Percentiles rank a stretch among this genome's conserved stretches.
Conservation (phyloP, 2,113 vertebrate genomes). For the Cyprinodon brontotheroides region DNA sequence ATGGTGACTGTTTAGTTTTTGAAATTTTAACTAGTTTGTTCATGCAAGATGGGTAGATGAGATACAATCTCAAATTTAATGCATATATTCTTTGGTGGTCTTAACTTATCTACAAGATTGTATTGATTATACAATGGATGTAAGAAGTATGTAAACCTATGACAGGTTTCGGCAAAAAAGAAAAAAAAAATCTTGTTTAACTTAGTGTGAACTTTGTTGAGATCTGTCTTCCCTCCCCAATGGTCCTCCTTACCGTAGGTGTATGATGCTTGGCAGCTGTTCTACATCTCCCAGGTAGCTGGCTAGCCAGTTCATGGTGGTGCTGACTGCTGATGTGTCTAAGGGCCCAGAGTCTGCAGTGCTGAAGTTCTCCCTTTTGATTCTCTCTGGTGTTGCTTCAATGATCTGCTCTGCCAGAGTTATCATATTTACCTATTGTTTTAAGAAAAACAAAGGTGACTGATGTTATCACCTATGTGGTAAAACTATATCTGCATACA, state of each 20-base stretch:
- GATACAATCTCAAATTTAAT: not conserved
- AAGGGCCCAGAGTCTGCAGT: conserved; percentile 82
- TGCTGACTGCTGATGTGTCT: conserved; percentile 87
- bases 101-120: not conserved
- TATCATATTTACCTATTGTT: conserved; percentile 94
- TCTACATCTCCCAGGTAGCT: conserved; percentile 96
- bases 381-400: conserved; percentile 94
- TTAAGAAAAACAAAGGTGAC: conserved; percentile 27
- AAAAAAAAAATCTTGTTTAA: not conserved
- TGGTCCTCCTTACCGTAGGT: conserved; percentile 83
- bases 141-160: too few species aligned
- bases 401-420: conserved; percentile 98
- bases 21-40: too few species aligned
- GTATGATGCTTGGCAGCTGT: conserved; percentile 90
- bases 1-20: too few species aligned
- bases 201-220: too few species aligned
- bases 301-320: conserved; percentile 99
- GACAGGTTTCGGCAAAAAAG: too few species aligned
- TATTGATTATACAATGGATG: not conserved
- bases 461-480: not conserved
- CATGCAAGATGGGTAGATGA: too few species aligned
- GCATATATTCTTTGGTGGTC: not conserved
- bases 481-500: not conserved
- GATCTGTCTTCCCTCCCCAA: not conserved
- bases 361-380: conserved; percentile 95